Base-by-base conservation (phyloP, 1,140 invertebrate genomes). In the Orius insidiosus region DNA sequence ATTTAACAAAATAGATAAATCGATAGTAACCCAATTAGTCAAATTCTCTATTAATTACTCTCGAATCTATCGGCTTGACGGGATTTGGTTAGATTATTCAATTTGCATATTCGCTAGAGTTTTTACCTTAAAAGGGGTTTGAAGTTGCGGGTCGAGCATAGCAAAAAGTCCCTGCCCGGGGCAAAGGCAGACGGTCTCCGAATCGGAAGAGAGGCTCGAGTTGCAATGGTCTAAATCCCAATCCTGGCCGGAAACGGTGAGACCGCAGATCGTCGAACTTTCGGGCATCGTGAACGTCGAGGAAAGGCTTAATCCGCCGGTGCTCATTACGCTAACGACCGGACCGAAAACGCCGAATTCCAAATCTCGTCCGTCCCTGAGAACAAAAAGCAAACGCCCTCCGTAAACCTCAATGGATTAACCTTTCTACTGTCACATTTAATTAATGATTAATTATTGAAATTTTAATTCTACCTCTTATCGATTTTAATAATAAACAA, bases 301-400 rank as follows among this genome's bases (percentile, higher is more conserved):
- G 11, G 59, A 13, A 13, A 47, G 39, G 14, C 33, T 43, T 24
- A 52, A 41, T 5, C 36, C 47, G n/a, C 45, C 48, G 1, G 39
- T 46, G 19, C 41, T 43, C 41, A 44, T 34, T 2, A 74, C 65
- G 11, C 64, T 65, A 14, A 76, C 64, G 9, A 78, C 60, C 48
- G 69, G 66, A 1, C 75, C 78, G 48, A 72, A 69, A 11, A 78
- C 63, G 50, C 71, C 70, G 58, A 76, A 78, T 55, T 78, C 74
- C 36, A 76, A 59, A 55, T 78, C 75, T 11, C 63, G 67, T 3
- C 72, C 71, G 54, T 78, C 72, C 37, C 76, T 78, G 55, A 41
- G 50, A 35, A 35, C 7, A 45, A 35, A 16, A 30, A n/a, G n/a
- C n/a, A n/a, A n/a, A n/a, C n/a, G n/a, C n/a, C n/a, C n/a, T n/a